A percentile compares a stretch with the other conserved stretches of the same genome.
Evolutionary conservation across 64 coral and sea anemone species (phyloP).

Genomic region (Hydrozoanthus tunicans): DNA sequence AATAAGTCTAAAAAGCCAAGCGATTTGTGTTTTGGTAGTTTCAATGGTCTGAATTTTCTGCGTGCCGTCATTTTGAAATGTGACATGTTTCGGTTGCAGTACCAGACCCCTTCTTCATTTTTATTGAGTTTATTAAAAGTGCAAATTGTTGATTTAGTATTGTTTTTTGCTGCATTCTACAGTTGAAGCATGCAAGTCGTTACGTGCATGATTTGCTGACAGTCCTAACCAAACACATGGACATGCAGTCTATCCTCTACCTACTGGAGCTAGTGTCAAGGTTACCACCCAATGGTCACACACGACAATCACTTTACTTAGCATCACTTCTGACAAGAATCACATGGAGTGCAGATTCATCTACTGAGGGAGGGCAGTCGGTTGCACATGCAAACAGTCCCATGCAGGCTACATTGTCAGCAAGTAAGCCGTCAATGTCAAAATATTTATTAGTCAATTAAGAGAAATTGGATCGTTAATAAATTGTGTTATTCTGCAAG

Average conservation of each 20-base stretch:
- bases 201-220: conserved; percentile 96
- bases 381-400: conserved; percentile 77
- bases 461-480: too few species aligned
- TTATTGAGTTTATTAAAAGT: too few species aligned
- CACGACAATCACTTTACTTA: conserved; percentile 86
- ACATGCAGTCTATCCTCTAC: conserved; percentile 85
- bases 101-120: too few species aligned
- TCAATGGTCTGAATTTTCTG: too few species aligned
- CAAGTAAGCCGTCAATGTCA: conserved; percentile 40
- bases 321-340: conserved; percentile 91
- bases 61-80: too few species aligned
- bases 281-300: conserved; percentile 72
- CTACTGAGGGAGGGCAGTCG: conserved; percentile 35
- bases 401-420: conserved; percentile 72
- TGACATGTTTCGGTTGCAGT: too few species aligned
- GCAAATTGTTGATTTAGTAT: neutral
- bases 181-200: conserved; percentile 98
- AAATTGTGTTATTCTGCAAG: too few species aligned
- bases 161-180: neutral
- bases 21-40: too few species aligned
- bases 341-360: conserved; percentile 84
- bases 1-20: too few species aligned
- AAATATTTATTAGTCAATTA: too few species aligned
- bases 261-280: conserved; percentile 84
- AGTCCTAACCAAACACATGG: conserved; percentile 89